phyloP scores from a whole-genome alignment of 1,140 invertebrate species.

The Physella acuta region DNA sequence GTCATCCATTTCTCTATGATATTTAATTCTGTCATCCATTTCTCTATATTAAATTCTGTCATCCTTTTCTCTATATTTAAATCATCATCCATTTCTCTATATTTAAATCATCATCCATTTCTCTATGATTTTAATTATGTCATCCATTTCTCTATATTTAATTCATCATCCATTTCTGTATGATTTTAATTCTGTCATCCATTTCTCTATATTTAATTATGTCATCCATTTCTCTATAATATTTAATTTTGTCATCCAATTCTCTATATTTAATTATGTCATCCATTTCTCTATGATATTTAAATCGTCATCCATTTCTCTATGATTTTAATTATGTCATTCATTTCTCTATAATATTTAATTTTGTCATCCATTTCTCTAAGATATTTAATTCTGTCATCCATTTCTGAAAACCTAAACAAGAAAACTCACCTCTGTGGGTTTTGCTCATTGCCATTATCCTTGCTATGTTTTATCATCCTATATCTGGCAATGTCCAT shows the following conservation, averaged over 20 bases:
- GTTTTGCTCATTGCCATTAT: conserved; percentile 26
- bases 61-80: no score
- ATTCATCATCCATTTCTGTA: no score
- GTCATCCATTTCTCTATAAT: neutral
- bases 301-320: neutral
- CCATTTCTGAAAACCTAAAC: neutral
- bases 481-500: conserved; percentile 29
- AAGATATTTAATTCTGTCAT: neutral
- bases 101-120: no score
- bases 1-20: no score
- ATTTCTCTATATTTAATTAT: no score
- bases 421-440: conserved; percentile 24
- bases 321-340: neutral
- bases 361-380: neutral
- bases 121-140: no score
- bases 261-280: neutral
- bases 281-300: neutral
- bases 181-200: no score
- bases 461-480: conserved; percentile 30
- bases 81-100: neutral
- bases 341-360: neutral
- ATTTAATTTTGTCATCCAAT: no score
- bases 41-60: no score
- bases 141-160: no score
- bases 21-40: no score